Evolutionary conservation across 2,888 invertebrate species (phyloP), one percentile per base, ranked within the genome.

Genomic region (Amblyteles armatorius): DNA sequence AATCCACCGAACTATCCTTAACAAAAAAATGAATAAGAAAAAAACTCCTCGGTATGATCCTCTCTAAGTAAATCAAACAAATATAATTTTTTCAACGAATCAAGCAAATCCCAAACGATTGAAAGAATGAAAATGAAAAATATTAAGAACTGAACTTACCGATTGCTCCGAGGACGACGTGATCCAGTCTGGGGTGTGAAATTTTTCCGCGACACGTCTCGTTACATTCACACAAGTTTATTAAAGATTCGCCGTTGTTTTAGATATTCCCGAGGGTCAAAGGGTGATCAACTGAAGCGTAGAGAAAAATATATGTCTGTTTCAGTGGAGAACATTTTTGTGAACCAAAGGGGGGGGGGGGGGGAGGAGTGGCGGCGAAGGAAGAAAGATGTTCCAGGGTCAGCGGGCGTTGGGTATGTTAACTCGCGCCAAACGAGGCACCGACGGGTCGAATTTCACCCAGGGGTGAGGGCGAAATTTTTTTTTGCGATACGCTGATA

Each of bases 71-170:
- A 44, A 44, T 44, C 44, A 1, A 44, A 11, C 13, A 44, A 13
- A 44, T 13, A 36, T 22, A 0, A 13, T 11, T 22, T 19, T 9
- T 26, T 9, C 13, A 22, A 57, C 19, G 22, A 26, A 22, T 57
- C 26, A 22, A 57, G 1, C 16, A 33, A 33, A n/a, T 16, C n/a
- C 16, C 4, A 6, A 60, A 33, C 6, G 9, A 33, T 57, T 22
- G 22, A 22, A 57, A 72, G 40, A 6, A 57, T 6, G 1, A 36
- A 36, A 36, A 36, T 36, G 16, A 16, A 60, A 44, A 29, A 3
- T 3, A 29, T 29, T 29, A 29, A 29, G 29, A 68, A 68, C 44
- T 50, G 65, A 52, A 79, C 79, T 79, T 50, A 79, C 79, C 79
- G 36, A 48, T 71, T 36, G 44, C 63, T 48, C 36, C 11, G n/a